Evolutionary conservation across 2,888 invertebrate genomes (phyloP), one percentile per base, ranked within the genome.

Genomic region (Drosophila putrida): DNA sequence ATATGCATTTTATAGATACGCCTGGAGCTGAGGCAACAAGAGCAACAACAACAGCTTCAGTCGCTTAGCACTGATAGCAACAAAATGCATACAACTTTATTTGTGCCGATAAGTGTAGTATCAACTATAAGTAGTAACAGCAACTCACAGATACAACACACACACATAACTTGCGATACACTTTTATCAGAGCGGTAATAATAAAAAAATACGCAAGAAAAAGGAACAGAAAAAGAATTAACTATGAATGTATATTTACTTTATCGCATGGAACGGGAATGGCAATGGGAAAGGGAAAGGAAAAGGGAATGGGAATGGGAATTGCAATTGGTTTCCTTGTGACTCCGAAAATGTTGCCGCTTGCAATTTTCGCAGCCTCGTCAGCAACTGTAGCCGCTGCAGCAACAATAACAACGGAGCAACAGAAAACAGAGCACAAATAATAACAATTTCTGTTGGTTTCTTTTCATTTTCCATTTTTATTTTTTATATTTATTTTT

Each of bases 31-130:
- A 47, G 55, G 58, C 59, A 53, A 39, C 11, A 39, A 36, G 28
- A 11, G 15, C 47, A 31, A 31, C 41, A 33, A 57, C 49, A 25
- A 57, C 49, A 25, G 43, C 39, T 4, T 15, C 47, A 27, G 53
- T 28, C 11, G 50, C 58, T n/a, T 35, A 27, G 46, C 66, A 57
- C 61, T 58, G 77, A 76, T 78, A 74, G 69, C 63, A 49, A 50
- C 70, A 64, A 88, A 83, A 74, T 88, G 86, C 86, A 88, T 82
- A 74, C 72, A 82, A 73, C 75, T 78, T 72, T 75, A 85, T 68
- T 78, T 75, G 62, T 69, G 66, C 57, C 79, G 88, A 84, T 87
- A 84, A 83, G 75, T 51, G 54, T 38, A n/a, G 39, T 47, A 65
- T 63, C 55, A 71, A 66, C 71, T 50, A 82, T 43, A 64, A 54